Evolutionary conservation across 2,797 vertebrate species (phyloP).

Genomic region (Phrynocephalus forsythii): DNA sequence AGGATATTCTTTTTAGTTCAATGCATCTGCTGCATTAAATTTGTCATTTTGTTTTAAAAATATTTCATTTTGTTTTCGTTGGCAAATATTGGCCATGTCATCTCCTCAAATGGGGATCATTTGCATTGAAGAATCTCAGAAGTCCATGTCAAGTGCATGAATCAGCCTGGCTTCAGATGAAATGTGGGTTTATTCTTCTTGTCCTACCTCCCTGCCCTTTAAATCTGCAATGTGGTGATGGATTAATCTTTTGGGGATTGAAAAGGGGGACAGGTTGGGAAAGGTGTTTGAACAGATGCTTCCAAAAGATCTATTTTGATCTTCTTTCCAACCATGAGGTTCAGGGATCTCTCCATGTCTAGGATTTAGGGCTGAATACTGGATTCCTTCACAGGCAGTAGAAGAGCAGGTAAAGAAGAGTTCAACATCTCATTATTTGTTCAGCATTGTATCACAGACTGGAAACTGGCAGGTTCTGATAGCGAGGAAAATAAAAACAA

Average conservation of each 20-base stretch:
- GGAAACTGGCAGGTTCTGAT: neutral
- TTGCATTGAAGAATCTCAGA: conserved; percentile 42
- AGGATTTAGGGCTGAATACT: neutral
- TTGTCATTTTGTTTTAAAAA: too few relatives aligned
- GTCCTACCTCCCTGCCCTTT: neutral
- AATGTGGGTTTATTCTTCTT: conserved; percentile 33
- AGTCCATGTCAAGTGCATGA: conserved; percentile 10
- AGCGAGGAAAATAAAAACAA: neutral
- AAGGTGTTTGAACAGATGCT: conserved; percentile 1
- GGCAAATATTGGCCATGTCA: conserved; percentile 55
- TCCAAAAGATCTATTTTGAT: conserved; percentile 20
- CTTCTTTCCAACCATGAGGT: conserved; percentile 1
- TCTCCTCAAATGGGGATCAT: conserved; percentile 30
- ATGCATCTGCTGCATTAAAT: too few relatives aligned
- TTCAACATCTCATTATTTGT: neutral
- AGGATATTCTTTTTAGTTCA: too few relatives aligned
- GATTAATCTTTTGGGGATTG: conserved; percentile 19
- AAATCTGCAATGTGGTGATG: conserved; percentile 27
- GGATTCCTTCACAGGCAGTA: neutral
- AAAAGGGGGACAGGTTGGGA: neutral
- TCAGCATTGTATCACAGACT: neutral
- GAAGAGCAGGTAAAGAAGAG: too few relatives aligned
- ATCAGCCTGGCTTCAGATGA: conserved; percentile 28
- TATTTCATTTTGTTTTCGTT: too few relatives aligned
- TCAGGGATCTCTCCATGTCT: neutral